Conservation (phyloP, 2,113 vertebrate genomes). For the Pteronura brasiliensis region DNA sequence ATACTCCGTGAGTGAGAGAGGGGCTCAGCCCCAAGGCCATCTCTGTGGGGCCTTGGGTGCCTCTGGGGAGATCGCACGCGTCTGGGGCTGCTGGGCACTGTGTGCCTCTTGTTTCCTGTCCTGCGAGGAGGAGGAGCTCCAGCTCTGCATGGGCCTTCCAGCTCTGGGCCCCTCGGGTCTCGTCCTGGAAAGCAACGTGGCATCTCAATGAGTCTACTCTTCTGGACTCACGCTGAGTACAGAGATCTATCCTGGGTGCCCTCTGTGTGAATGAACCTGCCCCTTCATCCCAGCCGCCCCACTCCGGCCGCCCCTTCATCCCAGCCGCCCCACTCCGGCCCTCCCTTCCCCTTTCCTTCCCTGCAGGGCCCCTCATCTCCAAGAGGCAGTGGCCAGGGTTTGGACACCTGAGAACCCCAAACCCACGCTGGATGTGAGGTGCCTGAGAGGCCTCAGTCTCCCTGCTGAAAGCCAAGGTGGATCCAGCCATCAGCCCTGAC, state of each 20-base stretch:
- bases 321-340: neutral
- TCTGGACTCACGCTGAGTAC: neutral
- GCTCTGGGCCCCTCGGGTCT: neutral
- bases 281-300: neutral
- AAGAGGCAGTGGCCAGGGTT: neutral
- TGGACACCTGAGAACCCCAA: neutral
- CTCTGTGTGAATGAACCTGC: neutral
- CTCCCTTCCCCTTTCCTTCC: neutral
- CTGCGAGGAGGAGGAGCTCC: neutral
- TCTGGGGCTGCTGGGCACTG: neutral
- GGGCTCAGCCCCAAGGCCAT: neutral
- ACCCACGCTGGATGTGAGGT: neutral
- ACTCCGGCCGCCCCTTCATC: neutral
- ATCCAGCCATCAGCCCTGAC: neutral
- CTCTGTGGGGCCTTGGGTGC: neutral
- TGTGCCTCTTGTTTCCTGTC: neutral
- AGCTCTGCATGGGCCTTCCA: neutral
- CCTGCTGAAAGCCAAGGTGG: neutral
- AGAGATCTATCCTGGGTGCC: neutral
- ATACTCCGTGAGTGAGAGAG: neutral
- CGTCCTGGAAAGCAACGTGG: neutral
- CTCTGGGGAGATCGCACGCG: neutral
- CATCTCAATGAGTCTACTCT: neutral
- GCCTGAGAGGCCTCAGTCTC: neutral
- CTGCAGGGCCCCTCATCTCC: rapidly evolving